These are phyloP conservation scores for Sicus ferrugineus DNA, from an alignment of 2,888 invertebrate species.

Conservation along the genomic window DNA sequence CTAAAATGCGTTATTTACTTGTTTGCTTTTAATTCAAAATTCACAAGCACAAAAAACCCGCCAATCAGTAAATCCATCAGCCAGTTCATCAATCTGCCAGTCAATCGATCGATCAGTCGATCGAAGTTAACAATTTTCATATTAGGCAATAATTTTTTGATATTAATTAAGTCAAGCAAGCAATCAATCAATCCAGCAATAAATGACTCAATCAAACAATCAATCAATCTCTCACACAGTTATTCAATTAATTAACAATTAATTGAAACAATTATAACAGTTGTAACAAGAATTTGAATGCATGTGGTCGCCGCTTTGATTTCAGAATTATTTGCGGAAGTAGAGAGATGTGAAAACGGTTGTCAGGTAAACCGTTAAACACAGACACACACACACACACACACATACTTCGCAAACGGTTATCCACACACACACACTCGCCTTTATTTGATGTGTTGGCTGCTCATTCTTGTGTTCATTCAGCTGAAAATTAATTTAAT, in stretches of 20 bases:
- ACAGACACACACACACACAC: background rate
- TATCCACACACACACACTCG: background rate
- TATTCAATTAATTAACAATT: background rate
- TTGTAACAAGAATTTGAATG: background rate
- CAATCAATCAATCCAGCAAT: background rate
- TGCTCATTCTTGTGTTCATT: constrained; percentile 7
- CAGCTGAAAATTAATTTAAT: constrained; percentile 14
- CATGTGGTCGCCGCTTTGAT: background rate
- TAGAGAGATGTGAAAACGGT: background rate
- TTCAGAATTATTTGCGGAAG: background rate
- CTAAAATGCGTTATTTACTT: too few relatives aligned
- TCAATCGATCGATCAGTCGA: background rate
- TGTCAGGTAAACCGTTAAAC: background rate
- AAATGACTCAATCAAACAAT: background rate
- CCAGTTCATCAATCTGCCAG: background rate
- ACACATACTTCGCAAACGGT: too few relatives aligned
- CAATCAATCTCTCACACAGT: background rate
- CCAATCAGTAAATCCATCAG: background rate
- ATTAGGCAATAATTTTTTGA: too few relatives aligned
- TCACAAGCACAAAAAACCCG: too few relatives aligned
- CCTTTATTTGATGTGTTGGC: background rate
- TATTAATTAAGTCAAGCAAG: too few relatives aligned
- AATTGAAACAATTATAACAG: background rate
- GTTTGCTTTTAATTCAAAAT: too few relatives aligned
- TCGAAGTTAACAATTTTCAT: too few relatives aligned